Base-by-base conservation (phyloP, 92 coral and sea anemone genomes). In the Phenganax stokvisi region DNA sequence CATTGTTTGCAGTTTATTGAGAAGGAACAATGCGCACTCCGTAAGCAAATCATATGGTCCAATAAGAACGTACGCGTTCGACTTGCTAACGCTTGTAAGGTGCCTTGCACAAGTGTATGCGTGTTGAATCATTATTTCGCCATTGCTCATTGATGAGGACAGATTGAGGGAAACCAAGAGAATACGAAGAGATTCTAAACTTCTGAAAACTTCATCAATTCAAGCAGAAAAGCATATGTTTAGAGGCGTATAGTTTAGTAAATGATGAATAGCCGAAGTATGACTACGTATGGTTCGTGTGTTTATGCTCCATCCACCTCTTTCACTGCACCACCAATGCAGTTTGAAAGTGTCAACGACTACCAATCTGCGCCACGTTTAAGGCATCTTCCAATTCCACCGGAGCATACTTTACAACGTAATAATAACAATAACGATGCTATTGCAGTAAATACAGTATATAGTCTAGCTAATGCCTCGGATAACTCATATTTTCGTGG, bases 301-400 rank as follows among this genome's bases (percentile, higher is more conserved):
- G 69, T 64, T 31, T 73, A 62, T 65, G 62, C 72, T 27, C 8
- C 74, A 27, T 62, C 83, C 6, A 60, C 72, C 62, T 60, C 56
- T 1, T 17, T 30, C 73, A 68, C 73, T 10, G 29, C 73, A 27
- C 73, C 73, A n/a, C 61, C 52, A 30, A 52, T 60, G 53, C 83
- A 79, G 74, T 79, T 79, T 62, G 83, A 79, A 47, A 73, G 83
- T 6, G 63, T 79, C 51, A 79, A 79, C 83, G 63, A 64, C 71
- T 79, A 79, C 37, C 83, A 79, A 54, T 62, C 83, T 8, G 73
- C 83, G 51, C 83, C 83, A 62, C 98, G 97, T n/a, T 87, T 94
- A 4, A 85, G 92, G 11, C 98, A 94, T 68, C 97, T 96, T n/a
- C 98, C 98, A 15, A 82, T 90, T 12, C 75, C 85, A 12, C 73